phyloP scores from a whole-genome alignment of 1,140 invertebrate species.

The honey bee (Apis mellifera) region Amel_HAv3.1 CM009935.2:2685501-2686000 shows the following conservation, averaged over 20 bases:
- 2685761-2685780: too few relatives aligned
- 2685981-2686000: conserved; percentile 3
- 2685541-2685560: not conserved
- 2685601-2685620: not conserved
- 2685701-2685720: too few relatives aligned
- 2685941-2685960: not conserved
- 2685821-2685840: too few relatives aligned
- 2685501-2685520: not conserved
- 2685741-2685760: too few relatives aligned
- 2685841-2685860: not conserved
- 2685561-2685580: not conserved
- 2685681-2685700: too few relatives aligned
- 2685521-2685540: not conserved
- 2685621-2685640: not conserved
- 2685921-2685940: not conserved
- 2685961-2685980: conserved; percentile 28
- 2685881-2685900: conserved; percentile 16
- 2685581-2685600: not conserved
- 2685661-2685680: too few relatives aligned
- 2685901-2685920: not conserved
- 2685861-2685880: conserved; percentile 2
- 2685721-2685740: too few relatives aligned
- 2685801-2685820: too few relatives aligned
- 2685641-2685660: too few relatives aligned
- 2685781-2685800: too few relatives aligned